phyloP scores from a whole-genome alignment of 2,888 invertebrate genomes.

The Acanthosepion esculentum region DNA sequence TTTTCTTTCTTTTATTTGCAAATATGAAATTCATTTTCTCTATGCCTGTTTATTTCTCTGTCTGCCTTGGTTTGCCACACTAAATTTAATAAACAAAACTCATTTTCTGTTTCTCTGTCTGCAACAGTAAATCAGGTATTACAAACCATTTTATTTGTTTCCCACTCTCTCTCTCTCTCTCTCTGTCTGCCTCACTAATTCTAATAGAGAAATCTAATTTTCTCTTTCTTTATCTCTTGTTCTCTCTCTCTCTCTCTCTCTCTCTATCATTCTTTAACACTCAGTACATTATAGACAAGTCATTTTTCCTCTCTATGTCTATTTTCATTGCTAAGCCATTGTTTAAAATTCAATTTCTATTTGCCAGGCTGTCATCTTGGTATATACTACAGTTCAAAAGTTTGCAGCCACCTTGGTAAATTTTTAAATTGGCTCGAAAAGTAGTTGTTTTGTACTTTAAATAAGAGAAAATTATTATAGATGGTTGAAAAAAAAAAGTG shows the following conservation, averaged over 20 bases:
- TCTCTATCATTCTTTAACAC: background rate
- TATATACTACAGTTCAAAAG: too few species aligned
- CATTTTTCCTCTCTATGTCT: background rate
- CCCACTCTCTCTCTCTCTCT: background rate
- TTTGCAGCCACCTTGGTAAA: too few species aligned
- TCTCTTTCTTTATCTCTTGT: background rate
- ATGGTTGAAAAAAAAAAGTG: too few species aligned
- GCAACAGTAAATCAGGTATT: background rate
- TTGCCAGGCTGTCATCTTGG: too few species aligned
- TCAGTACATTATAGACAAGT: background rate
- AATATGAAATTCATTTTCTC: background rate
- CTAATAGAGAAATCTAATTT: background rate
- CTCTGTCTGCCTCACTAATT: background rate
- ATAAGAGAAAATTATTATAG: too few species aligned
- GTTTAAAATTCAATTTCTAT: background rate
- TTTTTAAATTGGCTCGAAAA: too few species aligned
- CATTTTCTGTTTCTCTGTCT: slow-evolving; percentile 9
- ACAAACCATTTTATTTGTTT: background rate
- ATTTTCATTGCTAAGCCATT: background rate
- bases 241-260: background rate
- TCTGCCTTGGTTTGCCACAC: background rate
- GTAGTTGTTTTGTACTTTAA: too few species aligned
- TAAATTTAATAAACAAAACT: background rate
- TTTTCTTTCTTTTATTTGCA: background rate
- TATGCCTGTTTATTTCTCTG: background rate